Conservation (phyloP, 2,113 vertebrate genomes). For the Epinephelus moara region DNA sequence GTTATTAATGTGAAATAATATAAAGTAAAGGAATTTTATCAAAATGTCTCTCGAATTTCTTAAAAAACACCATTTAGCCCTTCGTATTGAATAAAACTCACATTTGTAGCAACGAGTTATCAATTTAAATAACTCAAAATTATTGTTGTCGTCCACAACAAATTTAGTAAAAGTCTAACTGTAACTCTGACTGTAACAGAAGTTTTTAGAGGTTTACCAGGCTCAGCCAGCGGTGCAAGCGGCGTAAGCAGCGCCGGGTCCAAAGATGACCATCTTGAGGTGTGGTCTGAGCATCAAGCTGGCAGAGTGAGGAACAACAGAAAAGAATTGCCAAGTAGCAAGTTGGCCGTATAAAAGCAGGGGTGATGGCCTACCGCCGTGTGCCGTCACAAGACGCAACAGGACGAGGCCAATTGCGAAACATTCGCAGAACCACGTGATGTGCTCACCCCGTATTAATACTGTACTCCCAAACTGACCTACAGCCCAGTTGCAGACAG, state of each 20-base stretch:
- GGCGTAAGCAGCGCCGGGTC: conserved; percentile 75
- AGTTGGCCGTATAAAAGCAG: conserved; percentile 78
- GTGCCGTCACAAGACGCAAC: conserved; percentile 79
- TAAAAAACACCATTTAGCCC: background rate
- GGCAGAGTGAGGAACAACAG: conserved; percentile 50
- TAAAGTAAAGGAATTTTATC: background rate
- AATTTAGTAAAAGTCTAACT: conserved; percentile 20
- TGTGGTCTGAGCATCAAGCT: conserved; percentile 72
- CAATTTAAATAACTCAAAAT: conserved; percentile 1
- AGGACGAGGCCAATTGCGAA: conserved; percentile 81
- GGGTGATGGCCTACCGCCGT: conserved; percentile 76
- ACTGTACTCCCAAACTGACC: conserved; percentile 74
- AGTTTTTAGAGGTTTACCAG: conserved; percentile 77
- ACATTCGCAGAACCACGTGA: conserved; percentile 78
- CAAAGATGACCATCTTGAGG: conserved; percentile 75
- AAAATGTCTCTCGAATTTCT: background rate
- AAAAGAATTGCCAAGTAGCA: conserved; percentile 68
- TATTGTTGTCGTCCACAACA: background rate
- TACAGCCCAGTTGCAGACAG: conserved; percentile 69
- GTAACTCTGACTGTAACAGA: background rate
- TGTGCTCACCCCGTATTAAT: conserved; percentile 74
- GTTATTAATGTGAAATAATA: background rate
- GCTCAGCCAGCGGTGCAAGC: conserved; percentile 78
- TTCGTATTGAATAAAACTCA: background rate
- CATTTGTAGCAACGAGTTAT: background rate